phyloP scores from a whole-genome alignment of 2,797 vertebrate genomes.

The Micropoecilia bifurca region DNA sequence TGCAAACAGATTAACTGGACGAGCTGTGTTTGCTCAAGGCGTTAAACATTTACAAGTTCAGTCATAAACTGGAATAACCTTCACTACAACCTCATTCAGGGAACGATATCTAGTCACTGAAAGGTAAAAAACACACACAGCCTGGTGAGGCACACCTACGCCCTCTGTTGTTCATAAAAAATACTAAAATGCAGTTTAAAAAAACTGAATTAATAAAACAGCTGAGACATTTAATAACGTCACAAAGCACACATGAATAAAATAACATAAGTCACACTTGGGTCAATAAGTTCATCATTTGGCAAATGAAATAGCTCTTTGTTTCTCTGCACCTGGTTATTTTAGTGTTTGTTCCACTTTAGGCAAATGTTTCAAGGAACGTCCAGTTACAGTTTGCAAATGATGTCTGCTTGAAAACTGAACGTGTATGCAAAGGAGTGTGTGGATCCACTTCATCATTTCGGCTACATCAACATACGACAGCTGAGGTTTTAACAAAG shows the following conservation, averaged over 20 bases:
- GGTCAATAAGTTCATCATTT: not conserved
- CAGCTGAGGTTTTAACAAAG: conserved; percentile 11
- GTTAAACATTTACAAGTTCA: conserved; percentile 5
- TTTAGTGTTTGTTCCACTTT: not conserved
- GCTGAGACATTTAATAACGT: not conserved
- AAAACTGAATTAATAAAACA: not conserved
- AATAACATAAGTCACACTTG: not conserved
- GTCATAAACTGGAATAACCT: conserved; percentile 3
- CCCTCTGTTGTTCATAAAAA: not conserved
- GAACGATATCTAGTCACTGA: not conserved
- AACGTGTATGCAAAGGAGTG: conserved; percentile 29
- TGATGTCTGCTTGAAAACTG: not conserved
- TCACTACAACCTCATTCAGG: not conserved
- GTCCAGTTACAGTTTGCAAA: conserved; percentile 17
- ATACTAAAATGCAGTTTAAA: not conserved
- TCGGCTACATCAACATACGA: conserved; percentile 10
- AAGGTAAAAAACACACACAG: not conserved
- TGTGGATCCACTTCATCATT: conserved; percentile 1
- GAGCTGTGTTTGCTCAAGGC: not conserved
- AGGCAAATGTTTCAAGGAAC: conserved; percentile 16
- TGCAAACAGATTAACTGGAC: not conserved
- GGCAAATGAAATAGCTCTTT: not conserved
- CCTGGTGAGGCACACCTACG: not conserved
- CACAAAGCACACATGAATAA: not conserved
- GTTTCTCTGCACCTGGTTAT: conserved; percentile 4